These are phyloP conservation scores for Amblyjoppa proteus DNA, from an alignment of 2,888 invertebrate species.

Conservation along the genomic window DNA sequence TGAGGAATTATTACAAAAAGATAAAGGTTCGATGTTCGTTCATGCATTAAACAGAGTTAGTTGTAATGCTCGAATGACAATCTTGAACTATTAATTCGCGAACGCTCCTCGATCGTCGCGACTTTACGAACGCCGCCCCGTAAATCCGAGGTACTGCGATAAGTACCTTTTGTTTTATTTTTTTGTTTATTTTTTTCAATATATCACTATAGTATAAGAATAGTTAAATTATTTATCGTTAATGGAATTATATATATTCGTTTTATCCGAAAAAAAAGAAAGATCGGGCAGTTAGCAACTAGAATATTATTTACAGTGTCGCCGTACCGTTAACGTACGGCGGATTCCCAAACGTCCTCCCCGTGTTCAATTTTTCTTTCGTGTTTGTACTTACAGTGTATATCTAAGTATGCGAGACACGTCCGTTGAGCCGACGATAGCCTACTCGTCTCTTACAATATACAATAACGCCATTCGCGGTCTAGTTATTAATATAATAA, in stretches of 20 bases:
- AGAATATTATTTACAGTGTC: slow-evolving; percentile 75
- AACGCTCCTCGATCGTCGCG: background rate
- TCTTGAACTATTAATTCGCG: background rate
- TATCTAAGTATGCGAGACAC: slow-evolving; percentile 44
- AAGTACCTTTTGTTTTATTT: slow-evolving; percentile 70
- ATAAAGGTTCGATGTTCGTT: slow-evolving; percentile 45
- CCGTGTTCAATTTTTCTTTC: slow-evolving; percentile 44
- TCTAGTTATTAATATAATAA: background rate
- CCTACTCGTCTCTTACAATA: slow-evolving; percentile 12
- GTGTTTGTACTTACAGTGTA: slow-evolving; percentile 65
- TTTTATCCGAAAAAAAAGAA: slow-evolving; percentile 66
- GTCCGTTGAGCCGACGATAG: slow-evolving; percentile 31
- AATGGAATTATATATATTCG: slow-evolving; percentile 77
- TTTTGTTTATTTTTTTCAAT: slow-evolving; percentile 60
- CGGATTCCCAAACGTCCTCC: slow-evolving; percentile 17
- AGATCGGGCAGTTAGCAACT: slow-evolving; percentile 64
- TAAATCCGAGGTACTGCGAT: slow-evolving; percentile 62
- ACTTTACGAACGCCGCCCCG: background rate
- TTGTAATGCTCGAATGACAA: slow-evolving; percentile 11
- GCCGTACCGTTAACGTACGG: slow-evolving; percentile 43
- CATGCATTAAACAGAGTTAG: background rate
- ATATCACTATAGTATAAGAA: slow-evolving; percentile 75
- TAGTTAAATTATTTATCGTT: slow-evolving; percentile 74
- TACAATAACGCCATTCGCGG: slow-evolving; percentile 3
- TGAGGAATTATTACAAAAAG: slow-evolving; percentile 50